These are phyloP conservation scores for Falcaria lacertinaria DNA, from an alignment of 2,888 invertebrate genomes.

Conservation along the genomic window DNA sequence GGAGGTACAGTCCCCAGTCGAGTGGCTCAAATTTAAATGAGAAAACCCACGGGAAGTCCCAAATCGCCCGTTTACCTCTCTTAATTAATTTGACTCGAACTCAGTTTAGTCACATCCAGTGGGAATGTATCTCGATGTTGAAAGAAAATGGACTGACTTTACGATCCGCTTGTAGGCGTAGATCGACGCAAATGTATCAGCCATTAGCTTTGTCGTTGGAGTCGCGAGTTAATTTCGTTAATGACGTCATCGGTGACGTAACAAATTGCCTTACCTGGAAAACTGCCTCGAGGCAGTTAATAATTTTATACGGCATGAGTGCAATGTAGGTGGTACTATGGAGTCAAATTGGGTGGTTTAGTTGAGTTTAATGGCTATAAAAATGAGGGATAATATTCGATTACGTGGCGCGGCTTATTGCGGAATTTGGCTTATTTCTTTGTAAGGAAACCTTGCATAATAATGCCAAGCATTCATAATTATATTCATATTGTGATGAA, in stretches of 20 bases:
- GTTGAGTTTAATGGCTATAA: neutral
- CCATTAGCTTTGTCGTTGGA: constrained; percentile 14
- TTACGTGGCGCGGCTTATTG: neutral
- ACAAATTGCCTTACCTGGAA: constrained; percentile 3
- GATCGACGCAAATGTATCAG: constrained; percentile 14
- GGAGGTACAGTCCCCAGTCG: too few species aligned
- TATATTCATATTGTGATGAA: neutral
- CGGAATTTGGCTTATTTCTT: neutral
- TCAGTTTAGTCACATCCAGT: too few species aligned
- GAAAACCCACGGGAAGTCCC: too few species aligned
- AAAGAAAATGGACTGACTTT: constrained; percentile 6
- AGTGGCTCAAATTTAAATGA: too few species aligned
- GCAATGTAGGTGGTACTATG: neutral
- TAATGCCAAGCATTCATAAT: neutral
- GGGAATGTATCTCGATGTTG: neutral
- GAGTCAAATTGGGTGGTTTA: neutral
- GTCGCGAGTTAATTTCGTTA: constrained; percentile 16
- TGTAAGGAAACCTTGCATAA: neutral
- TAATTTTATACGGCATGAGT: neutral
- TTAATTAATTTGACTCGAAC: too few species aligned
- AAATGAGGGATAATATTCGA: neutral
- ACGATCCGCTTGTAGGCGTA: constrained; percentile 8
- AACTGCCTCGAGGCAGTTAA: neutral
- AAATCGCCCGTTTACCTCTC: too few species aligned
- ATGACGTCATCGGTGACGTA: constrained; percentile 16